Evolutionary conservation across 2,888 invertebrate species (phyloP).

Genomic region (Polydrusus tereticollis): DNA sequence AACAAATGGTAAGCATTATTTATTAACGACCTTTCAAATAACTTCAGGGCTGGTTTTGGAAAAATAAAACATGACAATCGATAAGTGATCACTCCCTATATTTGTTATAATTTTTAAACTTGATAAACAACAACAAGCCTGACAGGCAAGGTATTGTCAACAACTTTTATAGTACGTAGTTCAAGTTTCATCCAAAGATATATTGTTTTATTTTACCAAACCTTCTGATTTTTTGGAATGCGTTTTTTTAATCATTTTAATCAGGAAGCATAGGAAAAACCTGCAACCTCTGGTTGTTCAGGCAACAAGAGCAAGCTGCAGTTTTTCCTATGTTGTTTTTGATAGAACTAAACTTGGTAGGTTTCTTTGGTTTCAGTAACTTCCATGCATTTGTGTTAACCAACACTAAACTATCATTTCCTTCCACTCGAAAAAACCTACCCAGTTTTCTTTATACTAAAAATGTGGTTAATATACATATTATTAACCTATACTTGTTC

Average conservation of each 20-base stretch:
- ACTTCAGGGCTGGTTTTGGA: neutral
- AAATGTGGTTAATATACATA: neutral
- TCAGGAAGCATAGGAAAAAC: neutral
- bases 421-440: neutral
- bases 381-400: neutral
- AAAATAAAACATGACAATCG: neutral
- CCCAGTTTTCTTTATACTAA: neutral
- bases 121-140: no score
- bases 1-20: constrained; percentile 29
- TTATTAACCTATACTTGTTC: constrained; percentile 5
- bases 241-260: neutral
- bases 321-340: constrained; percentile 6
- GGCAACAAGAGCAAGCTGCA: neutral
- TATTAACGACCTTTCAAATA: neutral
- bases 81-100: no score
- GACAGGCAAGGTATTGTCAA: no score
- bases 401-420: neutral
- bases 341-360: constrained; percentile 6
- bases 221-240: no score
- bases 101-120: no score
- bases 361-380: neutral
- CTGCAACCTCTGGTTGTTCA: neutral
- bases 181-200: no score
- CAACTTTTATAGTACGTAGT: no score
- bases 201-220: no score